Conservation (phyloP, 1,140 invertebrate species). For the Panulirus ornatus region DNA sequence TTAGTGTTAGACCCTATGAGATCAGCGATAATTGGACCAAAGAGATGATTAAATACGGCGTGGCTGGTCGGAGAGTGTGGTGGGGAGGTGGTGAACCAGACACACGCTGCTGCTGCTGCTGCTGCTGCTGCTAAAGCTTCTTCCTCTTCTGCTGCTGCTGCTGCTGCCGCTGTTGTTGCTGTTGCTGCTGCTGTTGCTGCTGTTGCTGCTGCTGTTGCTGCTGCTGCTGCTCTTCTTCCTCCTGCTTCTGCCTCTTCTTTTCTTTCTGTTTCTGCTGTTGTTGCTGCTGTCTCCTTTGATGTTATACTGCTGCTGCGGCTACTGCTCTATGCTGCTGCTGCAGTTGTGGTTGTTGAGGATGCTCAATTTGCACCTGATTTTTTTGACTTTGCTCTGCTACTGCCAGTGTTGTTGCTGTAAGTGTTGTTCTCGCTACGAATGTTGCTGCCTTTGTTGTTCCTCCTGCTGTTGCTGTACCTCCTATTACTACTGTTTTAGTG, state of each 20-base stretch:
- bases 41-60: conserved; percentile 69
- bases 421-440: not conserved
- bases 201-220: not conserved
- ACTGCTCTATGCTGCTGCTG: not conserved
- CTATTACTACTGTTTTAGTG: not conserved
- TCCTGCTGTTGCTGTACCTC: not conserved
- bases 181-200: not conserved
- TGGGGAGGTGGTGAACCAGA: not conserved
- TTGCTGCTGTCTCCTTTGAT: not conserved
- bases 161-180: no score
- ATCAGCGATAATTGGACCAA: conserved; percentile 68
- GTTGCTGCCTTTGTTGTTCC: not conserved
- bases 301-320: conserved; percentile 2
- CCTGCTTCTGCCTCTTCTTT: not conserved
- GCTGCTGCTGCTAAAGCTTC: no score
- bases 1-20: conserved; percentile 64
- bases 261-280: not conserved
- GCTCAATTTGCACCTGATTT: not conserved
- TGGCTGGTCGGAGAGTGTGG: not conserved
- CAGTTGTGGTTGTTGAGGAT: not conserved
- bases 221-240: not conserved
- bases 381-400: no score
- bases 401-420: not conserved
- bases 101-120: not conserved
- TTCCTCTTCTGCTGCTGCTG: not conserved